Conservation (phyloP, 2,888 invertebrate genomes). For the Habrosyne pyritoides region DNA sequence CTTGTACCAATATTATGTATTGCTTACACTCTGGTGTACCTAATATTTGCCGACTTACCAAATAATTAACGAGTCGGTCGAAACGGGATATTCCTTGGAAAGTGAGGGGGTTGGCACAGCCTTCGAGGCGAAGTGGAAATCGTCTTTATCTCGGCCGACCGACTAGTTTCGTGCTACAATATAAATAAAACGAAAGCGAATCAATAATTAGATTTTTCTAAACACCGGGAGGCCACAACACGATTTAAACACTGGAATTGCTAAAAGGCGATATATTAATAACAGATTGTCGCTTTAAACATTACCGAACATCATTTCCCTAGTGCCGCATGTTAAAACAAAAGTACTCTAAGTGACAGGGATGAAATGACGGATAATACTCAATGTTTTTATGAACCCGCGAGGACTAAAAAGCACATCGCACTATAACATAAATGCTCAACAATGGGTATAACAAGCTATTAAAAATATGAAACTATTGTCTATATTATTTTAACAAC, state of each 20-base stretch:
- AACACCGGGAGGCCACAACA: constrained; percentile 37
- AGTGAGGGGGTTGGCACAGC: constrained; percentile 27
- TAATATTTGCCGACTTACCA: constrained; percentile 69
- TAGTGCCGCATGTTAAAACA: constrained; percentile 30
- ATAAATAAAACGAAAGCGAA: constrained; percentile 37
- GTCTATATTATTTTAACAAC: constrained; percentile 46
- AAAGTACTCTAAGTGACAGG: constrained; percentile 26
- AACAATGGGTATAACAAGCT: constrained; percentile 31
- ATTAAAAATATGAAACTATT: constrained; percentile 30
- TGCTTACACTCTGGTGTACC: constrained; percentile 27
- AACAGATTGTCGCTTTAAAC: constrained; percentile 31
- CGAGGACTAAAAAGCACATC: constrained; percentile 11
- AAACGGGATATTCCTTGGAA: constrained; percentile 22
- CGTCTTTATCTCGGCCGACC: constrained; percentile 22
- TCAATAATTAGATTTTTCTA: constrained; percentile 32
- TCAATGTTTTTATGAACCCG: constrained; percentile 26
- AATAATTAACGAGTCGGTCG: constrained; percentile 23
- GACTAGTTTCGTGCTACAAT: constrained; percentile 31
- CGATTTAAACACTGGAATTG: constrained; percentile 42
- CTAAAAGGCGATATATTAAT: constrained; percentile 35
- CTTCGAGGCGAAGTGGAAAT: constrained; percentile 1
- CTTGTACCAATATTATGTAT: constrained; percentile 35
- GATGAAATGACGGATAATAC: constrained; percentile 33
- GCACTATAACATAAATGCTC: constrained; percentile 30
- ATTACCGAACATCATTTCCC: constrained; percentile 28